phyloP scores from a whole-genome alignment of 2,113 vertebrate species.

The Psittacula cyanocephala region DNA sequence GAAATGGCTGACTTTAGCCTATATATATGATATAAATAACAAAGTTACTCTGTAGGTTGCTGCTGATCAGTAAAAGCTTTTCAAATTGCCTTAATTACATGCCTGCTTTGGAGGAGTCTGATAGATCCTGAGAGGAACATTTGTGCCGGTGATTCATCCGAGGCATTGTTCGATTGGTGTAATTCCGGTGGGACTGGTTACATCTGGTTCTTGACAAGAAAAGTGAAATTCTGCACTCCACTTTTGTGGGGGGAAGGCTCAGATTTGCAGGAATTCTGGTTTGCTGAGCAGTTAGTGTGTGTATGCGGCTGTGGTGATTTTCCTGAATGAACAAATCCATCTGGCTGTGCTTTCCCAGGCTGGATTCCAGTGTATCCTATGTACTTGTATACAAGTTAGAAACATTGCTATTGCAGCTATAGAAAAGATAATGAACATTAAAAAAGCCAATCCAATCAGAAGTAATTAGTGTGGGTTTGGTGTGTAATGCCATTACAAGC shows the following conservation, averaged over 20 bases:
- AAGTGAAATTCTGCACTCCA: not conserved
- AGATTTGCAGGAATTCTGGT: not conserved
- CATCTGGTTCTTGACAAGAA: not conserved
- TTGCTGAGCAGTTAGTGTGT: not conserved
- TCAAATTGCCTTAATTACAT: accelerated
- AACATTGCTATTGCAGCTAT: not conserved
- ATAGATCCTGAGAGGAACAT: not conserved
- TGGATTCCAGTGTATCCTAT: not conserved
- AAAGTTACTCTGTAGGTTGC: not conserved
- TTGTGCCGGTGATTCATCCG: not conserved
- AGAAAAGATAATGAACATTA: not conserved
- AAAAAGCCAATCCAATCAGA: not conserved
- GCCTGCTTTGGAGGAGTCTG: not conserved
- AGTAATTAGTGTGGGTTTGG: not conserved
- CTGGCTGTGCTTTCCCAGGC: not conserved
- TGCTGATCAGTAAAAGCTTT: not conserved
- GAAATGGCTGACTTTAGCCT: not conserved
- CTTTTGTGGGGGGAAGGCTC: not conserved
- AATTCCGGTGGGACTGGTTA: not conserved
- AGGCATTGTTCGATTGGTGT: not conserved
- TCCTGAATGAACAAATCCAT: not conserved
- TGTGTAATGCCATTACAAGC: not conserved
- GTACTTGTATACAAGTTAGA: not conserved
- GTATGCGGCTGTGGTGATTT: not conserved
- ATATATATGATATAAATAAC: not conserved